Evolutionary conservation across 2,888 invertebrate genomes (phyloP), one percentile per base, ranked within the genome.

Genomic region (Tachina lurida): DNA sequence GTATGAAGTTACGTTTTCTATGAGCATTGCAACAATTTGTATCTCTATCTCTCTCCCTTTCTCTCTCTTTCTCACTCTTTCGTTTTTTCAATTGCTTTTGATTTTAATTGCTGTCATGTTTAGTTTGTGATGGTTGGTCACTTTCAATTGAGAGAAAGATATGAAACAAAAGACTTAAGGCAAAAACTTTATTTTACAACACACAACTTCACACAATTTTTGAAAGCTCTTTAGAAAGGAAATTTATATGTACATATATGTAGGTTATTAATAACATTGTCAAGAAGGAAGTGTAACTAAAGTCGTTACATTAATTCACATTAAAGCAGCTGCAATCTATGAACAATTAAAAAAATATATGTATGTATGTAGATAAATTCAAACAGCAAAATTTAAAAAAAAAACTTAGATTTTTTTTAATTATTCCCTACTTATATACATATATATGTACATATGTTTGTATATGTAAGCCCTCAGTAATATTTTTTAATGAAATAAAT

Each of bases 101-200:
- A 31, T 81, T 81, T 62, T 75, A 68, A 75, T 75, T 68, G 52
- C 67, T 31, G 41, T 52, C 67, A 60, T 41, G n/a, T 80, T 67
- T 41, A 73, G 43, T 58, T 41, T n/a, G n/a, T 60, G 58, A 19
- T 58, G 76, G 77, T 77, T 58, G 76, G 77, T 77, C 67, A 77
- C 12, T 68, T 63, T 45, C 5, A 19, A 47, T 8, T 13, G 41
- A 41, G 62, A 49, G 17, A 60, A 4, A 70, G 13, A 67, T 1
- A 56, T 10, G 19, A 65, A 58, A 47, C 62, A 49, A 77, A 84
- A 81, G 67, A 68, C 56, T 67, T 68, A 62, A 77, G 67, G 31
- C 67, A 77, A 22, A 78, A 78, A 70, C 63, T 63, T 31, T 73
- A 17, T 31, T 73, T 73, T 7, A 8, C 13, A 45, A 8, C 8